Base-by-base conservation (phyloP, 2,888 invertebrate genomes). In the Habroteleia sp. region DNA sequence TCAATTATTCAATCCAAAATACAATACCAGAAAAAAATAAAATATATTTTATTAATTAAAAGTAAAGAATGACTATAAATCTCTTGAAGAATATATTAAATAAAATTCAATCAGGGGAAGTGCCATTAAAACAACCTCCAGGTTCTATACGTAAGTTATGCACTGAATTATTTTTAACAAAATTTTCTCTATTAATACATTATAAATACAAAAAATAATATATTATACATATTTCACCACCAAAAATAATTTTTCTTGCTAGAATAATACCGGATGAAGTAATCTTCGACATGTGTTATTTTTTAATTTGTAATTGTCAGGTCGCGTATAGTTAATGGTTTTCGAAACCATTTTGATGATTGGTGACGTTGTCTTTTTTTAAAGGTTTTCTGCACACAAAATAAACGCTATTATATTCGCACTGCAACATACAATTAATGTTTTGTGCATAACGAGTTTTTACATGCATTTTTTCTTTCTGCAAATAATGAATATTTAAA, bases 361-460 rank as follows among this genome's bases (percentile, higher is more conserved):
- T 77, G n/a, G 52, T 68, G 17, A 66, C 56, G n/a, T 81, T 80
- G 8, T 74, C 54, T 35, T 78, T 63, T 66, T 79, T 82, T 37
- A 80, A 79, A 2, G 95, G 94, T 86, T 98, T 98, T 81, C 93
- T 92, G 82, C 96, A 97, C 1, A 97, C 95, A 88, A 98, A 96
- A 89, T 95, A 97, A 0, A 97, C 94, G 56, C 97, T 97, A 83
- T 95, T 93, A 83, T 98, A 98, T 83, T 95, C 94, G 82, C 96
- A 96, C 80, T 95, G 95, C 82, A 98, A 91, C 97, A 98, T 97
- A 0, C 97, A 97, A 72, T 93, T 92, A 0, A 94, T 93, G 88
- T 98, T 98, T 88, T 97, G 97, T 2, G 97, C 95, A 88, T 98
- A 98, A 82, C 94, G 94, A 29, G 97, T 95, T 82, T 93, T 94